These are phyloP conservation scores for Jaculus jaculus DNA, from an alignment of 2,113 vertebrate species.

Conservation along the genomic window DNA sequence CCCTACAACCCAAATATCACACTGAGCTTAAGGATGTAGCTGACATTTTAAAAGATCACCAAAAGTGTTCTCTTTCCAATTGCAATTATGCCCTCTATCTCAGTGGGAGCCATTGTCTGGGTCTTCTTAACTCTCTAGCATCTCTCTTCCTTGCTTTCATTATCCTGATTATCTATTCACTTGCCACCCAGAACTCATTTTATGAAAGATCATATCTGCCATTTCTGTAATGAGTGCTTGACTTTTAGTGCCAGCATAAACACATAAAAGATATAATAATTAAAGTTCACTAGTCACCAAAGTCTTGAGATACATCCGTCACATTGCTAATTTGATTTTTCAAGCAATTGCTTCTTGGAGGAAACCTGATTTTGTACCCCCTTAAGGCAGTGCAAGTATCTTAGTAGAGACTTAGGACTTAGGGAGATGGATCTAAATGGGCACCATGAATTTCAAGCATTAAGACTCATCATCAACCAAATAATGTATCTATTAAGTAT, in stretches of 20 bases:
- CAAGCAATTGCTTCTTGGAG: slow-evolving; percentile 66
- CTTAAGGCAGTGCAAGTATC: slow-evolving; percentile 32
- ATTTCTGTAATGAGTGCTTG: slow-evolving; percentile 82
- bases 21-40: slow-evolving; percentile 79
- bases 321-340: slow-evolving; percentile 80
- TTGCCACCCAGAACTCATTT: slow-evolving; percentile 76
- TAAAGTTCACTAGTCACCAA: slow-evolving; percentile 80
- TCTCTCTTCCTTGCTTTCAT: slow-evolving; percentile 76
- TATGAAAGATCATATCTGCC: slow-evolving; percentile 81
- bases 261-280: slow-evolving; percentile 79
- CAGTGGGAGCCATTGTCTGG: slow-evolving; percentile 63
- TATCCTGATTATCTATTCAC: slow-evolving; percentile 78
- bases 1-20: slow-evolving; percentile 84
- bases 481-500: background rate
- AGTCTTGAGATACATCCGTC: slow-evolving; percentile 75
- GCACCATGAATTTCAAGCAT: background rate
- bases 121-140: slow-evolving; percentile 37
- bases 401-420: background rate
- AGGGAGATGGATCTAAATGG: background rate
- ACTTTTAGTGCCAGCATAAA: slow-evolving; percentile 84
- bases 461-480: slow-evolving; percentile 10
- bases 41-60: slow-evolving; percentile 87
- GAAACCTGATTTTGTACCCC: slow-evolving; percentile 54
- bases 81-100: slow-evolving; percentile 78
- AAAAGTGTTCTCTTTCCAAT: slow-evolving; percentile 79